Conservation (phyloP, 2,113 vertebrate species). For the Ibidorhyncha struthersii region DNA sequence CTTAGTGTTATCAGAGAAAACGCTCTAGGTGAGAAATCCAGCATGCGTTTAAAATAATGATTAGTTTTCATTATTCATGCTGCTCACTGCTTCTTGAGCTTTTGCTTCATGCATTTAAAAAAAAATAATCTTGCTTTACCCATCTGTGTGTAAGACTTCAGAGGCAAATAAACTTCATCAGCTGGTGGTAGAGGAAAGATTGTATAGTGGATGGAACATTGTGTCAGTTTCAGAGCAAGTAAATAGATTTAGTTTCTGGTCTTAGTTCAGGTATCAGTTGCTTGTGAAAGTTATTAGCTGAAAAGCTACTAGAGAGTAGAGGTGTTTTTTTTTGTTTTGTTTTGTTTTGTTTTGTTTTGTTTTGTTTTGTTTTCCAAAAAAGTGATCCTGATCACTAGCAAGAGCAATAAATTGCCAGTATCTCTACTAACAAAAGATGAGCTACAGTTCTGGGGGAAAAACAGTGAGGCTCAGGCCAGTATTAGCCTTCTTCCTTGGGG, state of each 20-base stretch:
- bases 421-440: background rate
- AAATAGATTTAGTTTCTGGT: background rate
- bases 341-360: background rate
- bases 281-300: background rate
- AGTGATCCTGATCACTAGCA: background rate
- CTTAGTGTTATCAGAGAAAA: background rate
- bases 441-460: background rate
- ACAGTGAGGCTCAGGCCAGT: background rate
- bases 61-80: background rate
- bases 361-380: background rate
- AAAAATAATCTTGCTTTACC: background rate
- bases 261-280: background rate
- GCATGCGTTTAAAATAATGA: background rate
- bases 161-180: background rate
- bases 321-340: no score
- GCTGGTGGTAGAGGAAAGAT: background rate
- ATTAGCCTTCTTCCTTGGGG: background rate
- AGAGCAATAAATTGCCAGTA: background rate
- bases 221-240: background rate
- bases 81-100: background rate
- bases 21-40: background rate
- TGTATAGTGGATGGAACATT: no score
- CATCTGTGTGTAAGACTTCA: background rate
- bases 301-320: background rate
- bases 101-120: background rate